Conservation (phyloP, 2,797 vertebrate species). For the Mycteria americana region DNA sequence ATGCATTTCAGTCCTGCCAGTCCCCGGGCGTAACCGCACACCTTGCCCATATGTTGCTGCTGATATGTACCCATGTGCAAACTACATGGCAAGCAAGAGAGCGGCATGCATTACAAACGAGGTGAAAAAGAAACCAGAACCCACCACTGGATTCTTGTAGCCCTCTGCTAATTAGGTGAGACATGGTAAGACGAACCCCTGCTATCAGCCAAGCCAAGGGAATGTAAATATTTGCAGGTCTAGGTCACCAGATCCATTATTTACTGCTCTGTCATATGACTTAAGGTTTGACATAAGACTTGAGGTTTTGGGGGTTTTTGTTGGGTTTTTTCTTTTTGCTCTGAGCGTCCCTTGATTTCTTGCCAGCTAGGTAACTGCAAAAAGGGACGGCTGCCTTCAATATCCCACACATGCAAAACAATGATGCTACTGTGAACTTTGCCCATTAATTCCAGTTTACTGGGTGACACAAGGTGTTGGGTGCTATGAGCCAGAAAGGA, state of each 20-base stretch:
- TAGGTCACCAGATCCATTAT: constrained; percentile 60
- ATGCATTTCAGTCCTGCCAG: neutral
- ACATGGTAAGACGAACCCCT: constrained; percentile 30
- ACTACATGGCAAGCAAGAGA: neutral
- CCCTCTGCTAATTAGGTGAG: constrained; percentile 65
- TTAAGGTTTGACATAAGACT: constrained; percentile 39
- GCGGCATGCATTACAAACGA: neutral
- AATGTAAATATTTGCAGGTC: constrained; percentile 72
- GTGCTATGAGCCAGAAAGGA: constrained; percentile 46
- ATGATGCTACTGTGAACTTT: constrained; percentile 33
- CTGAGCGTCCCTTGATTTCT: constrained; percentile 20
- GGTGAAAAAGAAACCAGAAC: constrained; percentile 55
- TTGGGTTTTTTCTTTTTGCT: neutral
- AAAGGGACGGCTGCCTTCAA: neutral
- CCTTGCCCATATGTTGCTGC: neutral
- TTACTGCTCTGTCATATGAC: constrained; percentile 31
- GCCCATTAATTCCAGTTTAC: neutral
- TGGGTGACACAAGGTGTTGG: constrained; percentile 49
- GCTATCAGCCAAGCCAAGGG: constrained; percentile 56
- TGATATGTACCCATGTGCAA: constrained; percentile 7
- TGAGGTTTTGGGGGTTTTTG: neutral
- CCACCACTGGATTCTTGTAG: constrained; percentile 19
- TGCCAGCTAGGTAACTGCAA: neutral
- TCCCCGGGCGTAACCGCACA: neutral
- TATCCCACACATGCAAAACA: constrained; percentile 21